Evolutionary conservation across 1,140 invertebrate genomes (phyloP).

Genomic region (Achatina immaculata): DNA sequence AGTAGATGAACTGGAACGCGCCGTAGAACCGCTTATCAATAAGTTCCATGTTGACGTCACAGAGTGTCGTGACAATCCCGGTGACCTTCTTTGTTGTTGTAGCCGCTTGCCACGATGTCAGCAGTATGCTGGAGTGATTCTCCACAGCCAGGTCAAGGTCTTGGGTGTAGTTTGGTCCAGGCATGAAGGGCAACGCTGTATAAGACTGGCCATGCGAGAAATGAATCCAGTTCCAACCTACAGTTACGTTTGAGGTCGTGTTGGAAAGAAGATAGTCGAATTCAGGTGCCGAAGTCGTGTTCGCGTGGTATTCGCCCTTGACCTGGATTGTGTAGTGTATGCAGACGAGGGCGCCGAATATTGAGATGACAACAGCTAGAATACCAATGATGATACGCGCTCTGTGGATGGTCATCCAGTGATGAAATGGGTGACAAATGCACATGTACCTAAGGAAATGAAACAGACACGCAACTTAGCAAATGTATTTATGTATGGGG

Average conservation of each 20-base stretch:
- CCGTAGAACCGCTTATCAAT: slow-evolving; percentile 42
- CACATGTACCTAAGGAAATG: slow-evolving; percentile 64
- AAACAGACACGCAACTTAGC: no score
- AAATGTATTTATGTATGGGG: no score
- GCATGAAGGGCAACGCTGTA: background rate
- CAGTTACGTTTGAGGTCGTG: background rate
- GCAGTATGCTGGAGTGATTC: background rate
- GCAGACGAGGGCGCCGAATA: slow-evolving; percentile 52
- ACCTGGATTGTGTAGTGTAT: slow-evolving; percentile 51
- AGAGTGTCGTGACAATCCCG: background rate
- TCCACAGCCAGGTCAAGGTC: background rate
- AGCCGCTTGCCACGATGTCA: background rate
- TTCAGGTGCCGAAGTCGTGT: background rate
- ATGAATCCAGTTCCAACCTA: background rate
- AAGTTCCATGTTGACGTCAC: slow-evolving; percentile 24
- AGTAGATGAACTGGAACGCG: slow-evolving; percentile 44
- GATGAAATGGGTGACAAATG: slow-evolving; percentile 62
- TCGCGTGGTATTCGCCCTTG: background rate
- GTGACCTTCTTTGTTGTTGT: background rate
- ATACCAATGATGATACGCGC: slow-evolving; percentile 56
- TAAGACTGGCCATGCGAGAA: background rate
- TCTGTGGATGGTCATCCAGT: slow-evolving; percentile 53
- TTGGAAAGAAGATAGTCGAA: background rate
- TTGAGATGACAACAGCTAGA: slow-evolving; percentile 49
- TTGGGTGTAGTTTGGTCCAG: slow-evolving; percentile 10